Evolutionary conservation across 1,140 invertebrate species (phyloP).

Genomic region (Mycetomoellerius zeteki): DNA sequence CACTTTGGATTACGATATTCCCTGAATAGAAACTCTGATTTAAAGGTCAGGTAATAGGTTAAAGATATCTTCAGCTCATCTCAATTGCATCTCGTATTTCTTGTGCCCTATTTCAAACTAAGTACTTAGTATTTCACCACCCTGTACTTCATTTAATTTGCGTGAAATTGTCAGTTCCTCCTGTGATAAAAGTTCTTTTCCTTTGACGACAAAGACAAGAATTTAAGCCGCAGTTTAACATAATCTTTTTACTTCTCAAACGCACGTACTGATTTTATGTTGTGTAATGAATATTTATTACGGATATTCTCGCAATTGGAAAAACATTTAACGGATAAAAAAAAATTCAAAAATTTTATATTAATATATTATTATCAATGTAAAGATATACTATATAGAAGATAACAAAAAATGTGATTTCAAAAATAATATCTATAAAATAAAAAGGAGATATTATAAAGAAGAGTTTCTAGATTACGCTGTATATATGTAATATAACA

Average conservation of each 20-base stretch:
- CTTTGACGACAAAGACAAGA: constrained; percentile 15
- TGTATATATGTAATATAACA: not conserved
- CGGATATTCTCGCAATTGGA: not conserved
- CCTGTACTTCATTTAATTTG: constrained; percentile 45
- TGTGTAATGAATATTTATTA: not conserved
- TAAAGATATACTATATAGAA: not conserved
- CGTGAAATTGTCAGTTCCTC: not conserved
- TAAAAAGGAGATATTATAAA: not conserved
- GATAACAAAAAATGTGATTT: not conserved
- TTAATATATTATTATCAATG: not conserved
- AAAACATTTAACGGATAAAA: not conserved
- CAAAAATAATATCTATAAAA: not conserved
- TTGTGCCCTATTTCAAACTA: not conserved
- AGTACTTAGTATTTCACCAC: constrained; percentile 13
- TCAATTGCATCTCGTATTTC: constrained; percentile 12
- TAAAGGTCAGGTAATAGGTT: constrained; percentile 11
- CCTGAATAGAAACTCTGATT: not conserved
- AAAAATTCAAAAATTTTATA: not conserved
- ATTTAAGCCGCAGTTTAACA: not conserved
- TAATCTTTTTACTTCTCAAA: constrained; percentile 6
- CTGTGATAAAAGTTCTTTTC: not conserved
- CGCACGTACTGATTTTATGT: not conserved
- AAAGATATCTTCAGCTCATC: not conserved
- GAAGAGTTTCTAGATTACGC: not conserved
- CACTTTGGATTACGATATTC: not conserved